Evolutionary conservation across 2,888 invertebrate species (phyloP).

Genomic region (Phalangium opilio): DNA sequence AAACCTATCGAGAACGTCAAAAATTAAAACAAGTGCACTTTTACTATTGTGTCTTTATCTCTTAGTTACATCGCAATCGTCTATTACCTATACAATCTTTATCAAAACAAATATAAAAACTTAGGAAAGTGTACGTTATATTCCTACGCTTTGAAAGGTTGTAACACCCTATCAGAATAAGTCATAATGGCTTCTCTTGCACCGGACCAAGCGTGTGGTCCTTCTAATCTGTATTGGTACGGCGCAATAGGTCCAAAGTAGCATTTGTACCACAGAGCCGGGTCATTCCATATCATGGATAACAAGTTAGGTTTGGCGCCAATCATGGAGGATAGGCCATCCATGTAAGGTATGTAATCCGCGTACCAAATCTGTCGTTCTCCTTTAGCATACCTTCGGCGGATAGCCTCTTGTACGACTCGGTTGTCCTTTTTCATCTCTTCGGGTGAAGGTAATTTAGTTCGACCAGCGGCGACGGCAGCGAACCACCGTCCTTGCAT

Average conservation of each 20-base stretch:
- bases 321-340: too few relatives aligned
- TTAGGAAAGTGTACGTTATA: too few relatives aligned
- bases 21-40: too few relatives aligned
- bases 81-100: too few relatives aligned
- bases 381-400: not conserved
- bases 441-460: conserved; percentile 8
- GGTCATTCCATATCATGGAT: conserved; percentile 25
- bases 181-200: conserved; percentile 33
- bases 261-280: conserved; percentile 22
- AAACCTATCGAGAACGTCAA: too few relatives aligned
- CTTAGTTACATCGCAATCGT: too few relatives aligned
- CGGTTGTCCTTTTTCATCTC: conserved; percentile 10
- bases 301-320: conserved; percentile 27
- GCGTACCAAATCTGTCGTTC: too few relatives aligned
- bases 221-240: conserved; percentile 31
- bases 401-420: conserved; percentile 5
- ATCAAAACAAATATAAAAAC: too few relatives aligned
- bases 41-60: too few relatives aligned
- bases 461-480: conserved; percentile 25
- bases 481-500: conserved; percentile 34
- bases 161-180: conserved; percentile 18
- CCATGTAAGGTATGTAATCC: too few relatives aligned
- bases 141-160: conserved; percentile 15
- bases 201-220: conserved; percentile 32
- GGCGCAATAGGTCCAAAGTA: conserved; percentile 29